phyloP scores from a whole-genome alignment of 2,888 invertebrate genomes.

The Thereva nobilitata region DNA sequence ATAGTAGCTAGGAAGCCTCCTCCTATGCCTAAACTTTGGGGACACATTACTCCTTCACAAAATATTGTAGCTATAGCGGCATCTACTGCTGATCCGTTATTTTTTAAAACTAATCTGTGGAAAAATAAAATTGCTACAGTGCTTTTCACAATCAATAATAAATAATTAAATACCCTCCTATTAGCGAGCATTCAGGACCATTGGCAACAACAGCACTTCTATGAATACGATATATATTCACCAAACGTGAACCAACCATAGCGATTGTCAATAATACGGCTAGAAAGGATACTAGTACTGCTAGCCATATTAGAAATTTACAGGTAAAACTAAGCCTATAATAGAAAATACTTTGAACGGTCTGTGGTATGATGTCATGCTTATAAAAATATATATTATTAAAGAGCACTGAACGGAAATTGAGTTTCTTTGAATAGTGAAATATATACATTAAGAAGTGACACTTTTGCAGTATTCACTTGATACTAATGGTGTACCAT shows the following conservation, averaged over 20 bases:
- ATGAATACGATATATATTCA: not conserved
- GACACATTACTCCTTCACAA: constrained; percentile 82
- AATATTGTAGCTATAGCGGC: constrained; percentile 83
- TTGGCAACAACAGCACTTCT: constrained; percentile 17
- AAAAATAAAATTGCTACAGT: not conserved
- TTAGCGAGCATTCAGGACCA: constrained; percentile 12
- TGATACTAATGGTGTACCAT: no score
- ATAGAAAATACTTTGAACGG: constrained; percentile 40
- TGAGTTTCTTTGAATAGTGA: no score
- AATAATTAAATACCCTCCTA: not conserved
- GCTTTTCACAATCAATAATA: not conserved
- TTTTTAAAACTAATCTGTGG: constrained; percentile 58
- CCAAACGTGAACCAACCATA: no score
- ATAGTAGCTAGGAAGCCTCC: constrained; percentile 88
- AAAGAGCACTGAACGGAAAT: no score
- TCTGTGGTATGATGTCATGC: no score
- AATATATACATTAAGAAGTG: no score
- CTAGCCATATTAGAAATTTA: constrained; percentile 48
- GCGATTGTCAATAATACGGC: constrained; percentile 1
- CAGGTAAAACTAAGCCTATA: constrained; percentile 49
- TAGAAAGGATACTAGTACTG: not conserved
- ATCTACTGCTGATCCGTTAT: constrained; percentile 80
- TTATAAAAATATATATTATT: no score
- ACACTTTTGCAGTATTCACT: no score
- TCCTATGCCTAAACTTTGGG: constrained; percentile 86